A percentile compares a stretch with the other conserved stretches of the same genome.
phyloP scores from a whole-genome alignment of 2,113 vertebrate species.

The Geococcyx californianus region DNA sequence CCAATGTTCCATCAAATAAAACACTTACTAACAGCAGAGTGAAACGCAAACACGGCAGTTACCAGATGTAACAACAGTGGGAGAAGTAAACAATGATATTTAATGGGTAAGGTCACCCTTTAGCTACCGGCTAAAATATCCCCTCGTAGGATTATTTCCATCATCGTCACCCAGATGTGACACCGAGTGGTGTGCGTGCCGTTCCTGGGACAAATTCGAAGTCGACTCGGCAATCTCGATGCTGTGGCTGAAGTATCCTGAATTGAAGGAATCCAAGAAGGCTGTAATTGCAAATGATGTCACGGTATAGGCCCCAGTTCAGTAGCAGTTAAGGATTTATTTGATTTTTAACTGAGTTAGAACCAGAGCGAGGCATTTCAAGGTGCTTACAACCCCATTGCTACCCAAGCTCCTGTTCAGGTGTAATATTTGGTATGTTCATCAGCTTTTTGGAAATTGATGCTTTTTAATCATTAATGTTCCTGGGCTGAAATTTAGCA shows the following conservation, averaged over 20 bases:
- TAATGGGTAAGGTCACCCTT: not conserved
- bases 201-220: not conserved
- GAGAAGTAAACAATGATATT: not conserved
- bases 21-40: not conserved
- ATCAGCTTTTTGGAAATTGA: not conserved
- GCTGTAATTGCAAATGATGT: not conserved
- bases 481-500: not conserved
- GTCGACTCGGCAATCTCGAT: not conserved
- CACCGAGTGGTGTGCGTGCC: not conserved
- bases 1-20: slow-evolving; percentile 29
- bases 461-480: not conserved
- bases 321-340: not conserved
- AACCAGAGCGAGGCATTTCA: not conserved
- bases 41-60: not conserved
- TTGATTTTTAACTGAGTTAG: not conserved
- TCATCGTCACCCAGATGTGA: not conserved
- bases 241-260: not conserved
- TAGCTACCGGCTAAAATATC: not conserved
- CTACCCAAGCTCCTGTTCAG: not conserved
- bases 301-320: not conserved
- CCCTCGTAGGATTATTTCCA: not conserved
- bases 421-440: not conserved
- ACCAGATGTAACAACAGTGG: not conserved
- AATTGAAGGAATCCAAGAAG: not conserved
- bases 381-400: not conserved